These are phyloP conservation scores for Stenurella melanura DNA, from an alignment of 2,888 invertebrate genomes.

Conservation along the genomic window DNA sequence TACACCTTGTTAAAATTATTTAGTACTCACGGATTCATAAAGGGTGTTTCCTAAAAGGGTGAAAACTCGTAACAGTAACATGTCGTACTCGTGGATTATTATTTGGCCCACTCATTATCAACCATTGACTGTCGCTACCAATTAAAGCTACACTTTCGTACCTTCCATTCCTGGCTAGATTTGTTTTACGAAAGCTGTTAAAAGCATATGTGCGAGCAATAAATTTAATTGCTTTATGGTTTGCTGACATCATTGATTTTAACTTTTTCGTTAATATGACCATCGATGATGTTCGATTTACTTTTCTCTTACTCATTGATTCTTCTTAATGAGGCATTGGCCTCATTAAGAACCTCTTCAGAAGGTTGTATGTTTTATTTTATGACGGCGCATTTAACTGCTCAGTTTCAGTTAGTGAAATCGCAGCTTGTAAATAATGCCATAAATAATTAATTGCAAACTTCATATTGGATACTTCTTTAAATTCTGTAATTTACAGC, in stretches of 20 bases:
- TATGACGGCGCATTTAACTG: background rate
- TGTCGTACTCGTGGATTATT: no score
- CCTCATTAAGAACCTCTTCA: no score
- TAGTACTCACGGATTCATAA: no score
- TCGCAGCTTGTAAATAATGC: background rate
- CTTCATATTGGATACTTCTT: background rate
- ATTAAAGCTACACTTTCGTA: slow-evolving; percentile 18
- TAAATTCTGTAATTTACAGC: background rate
- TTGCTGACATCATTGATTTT: slow-evolving; percentile 54
- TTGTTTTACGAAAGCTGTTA: slow-evolving; percentile 55
- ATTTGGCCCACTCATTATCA: background rate
- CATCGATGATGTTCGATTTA: slow-evolving; percentile 39
- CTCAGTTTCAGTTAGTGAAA: background rate
- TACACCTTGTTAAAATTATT: no score
- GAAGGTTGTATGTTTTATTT: slow-evolving; percentile 7
- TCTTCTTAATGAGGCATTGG: slow-evolving; percentile 20
- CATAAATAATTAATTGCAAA: background rate
- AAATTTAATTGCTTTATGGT: slow-evolving; percentile 57
- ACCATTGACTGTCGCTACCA: slow-evolving; percentile 43
- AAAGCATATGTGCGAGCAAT: slow-evolving; percentile 54
- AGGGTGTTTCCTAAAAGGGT: no score
- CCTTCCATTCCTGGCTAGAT: slow-evolving; percentile 46
- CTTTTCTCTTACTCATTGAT: slow-evolving; percentile 18
- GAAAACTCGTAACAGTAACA: no score
- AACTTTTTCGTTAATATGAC: slow-evolving; percentile 49